These are phyloP conservation scores for Diplodus puntazzo DNA, from an alignment of 2,797 vertebrate species.

Conservation along the genomic window DNA sequence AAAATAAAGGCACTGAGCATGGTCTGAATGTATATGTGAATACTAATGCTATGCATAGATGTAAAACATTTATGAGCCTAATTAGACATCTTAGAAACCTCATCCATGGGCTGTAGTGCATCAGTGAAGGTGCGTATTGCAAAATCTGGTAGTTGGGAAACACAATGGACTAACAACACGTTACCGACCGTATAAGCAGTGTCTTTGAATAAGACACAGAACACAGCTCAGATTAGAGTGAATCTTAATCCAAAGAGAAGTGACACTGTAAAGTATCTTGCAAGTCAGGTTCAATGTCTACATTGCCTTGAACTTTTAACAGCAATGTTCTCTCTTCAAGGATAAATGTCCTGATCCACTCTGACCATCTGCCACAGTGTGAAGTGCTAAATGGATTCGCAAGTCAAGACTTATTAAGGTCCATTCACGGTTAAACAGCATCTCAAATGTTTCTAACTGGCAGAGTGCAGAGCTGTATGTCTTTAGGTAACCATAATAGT, in stretches of 20 bases:
- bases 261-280: constrained; percentile 21
- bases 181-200: not conserved
- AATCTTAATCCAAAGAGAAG: constrained; percentile 20
- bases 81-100: constrained; percentile 28
- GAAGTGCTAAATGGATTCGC: constrained; percentile 61
- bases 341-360: constrained; percentile 48
- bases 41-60: not conserved
- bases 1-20: not conserved
- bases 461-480: constrained; percentile 10
- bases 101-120: constrained; percentile 9
- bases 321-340: constrained; percentile 49
- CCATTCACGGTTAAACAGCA: constrained; percentile 26
- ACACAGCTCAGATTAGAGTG: not conserved
- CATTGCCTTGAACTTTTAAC: constrained; percentile 36
- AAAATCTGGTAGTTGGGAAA: constrained; percentile 5
- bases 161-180: too few species aligned
- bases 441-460: constrained; percentile 24
- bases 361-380: constrained; percentile 21
- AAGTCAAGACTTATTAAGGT: constrained; percentile 33
- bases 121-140: not conserved
- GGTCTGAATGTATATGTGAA: not conserved
- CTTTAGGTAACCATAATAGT: not conserved
- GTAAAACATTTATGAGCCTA: constrained; percentile 14
- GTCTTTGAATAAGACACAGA: not conserved
- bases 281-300: constrained; percentile 23